Conservation (phyloP, 2,888 invertebrate genomes). For the Melieria picta region DNA sequence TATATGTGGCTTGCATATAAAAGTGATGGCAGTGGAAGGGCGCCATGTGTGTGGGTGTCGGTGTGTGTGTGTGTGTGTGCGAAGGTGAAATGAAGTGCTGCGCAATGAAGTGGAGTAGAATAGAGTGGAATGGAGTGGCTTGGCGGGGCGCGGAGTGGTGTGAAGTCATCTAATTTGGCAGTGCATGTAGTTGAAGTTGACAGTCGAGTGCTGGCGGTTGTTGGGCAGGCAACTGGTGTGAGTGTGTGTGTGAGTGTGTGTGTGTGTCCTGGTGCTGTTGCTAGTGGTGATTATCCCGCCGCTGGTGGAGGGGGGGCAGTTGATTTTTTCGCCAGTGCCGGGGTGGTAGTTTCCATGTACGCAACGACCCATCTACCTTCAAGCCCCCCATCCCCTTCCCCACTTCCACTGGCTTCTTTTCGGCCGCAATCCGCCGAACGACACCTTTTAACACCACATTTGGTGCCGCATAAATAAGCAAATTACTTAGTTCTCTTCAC, state of each 20-base stretch:
- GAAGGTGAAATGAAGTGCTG: not conserved
- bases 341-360: too few species aligned
- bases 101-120: not conserved
- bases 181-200: slow-evolving; percentile 4
- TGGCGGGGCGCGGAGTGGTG: not conserved
- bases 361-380: too few species aligned
- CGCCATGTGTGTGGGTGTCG: slow-evolving; percentile 4
- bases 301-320: too few species aligned
- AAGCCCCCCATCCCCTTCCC: too few species aligned
- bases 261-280: not conserved
- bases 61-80: not conserved
- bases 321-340: too few species aligned
- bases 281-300: not conserved
- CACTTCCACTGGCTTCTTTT: too few species aligned
- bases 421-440: too few species aligned
- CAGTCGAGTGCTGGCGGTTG: not conserved
- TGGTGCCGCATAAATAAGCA: slow-evolving; percentile 9
- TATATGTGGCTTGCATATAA: slow-evolving; percentile 1
- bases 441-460: slow-evolving; percentile 1
- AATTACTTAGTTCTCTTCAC: slow-evolving; percentile 6
- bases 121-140: slow-evolving; percentile 21
- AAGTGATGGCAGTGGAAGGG: too few species aligned
- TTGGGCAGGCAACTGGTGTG: not conserved
- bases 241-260: not conserved
- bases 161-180: not conserved